Conservation (phyloP, 2,888 invertebrate genomes). For the Parnassius mnemosyne region DNA sequence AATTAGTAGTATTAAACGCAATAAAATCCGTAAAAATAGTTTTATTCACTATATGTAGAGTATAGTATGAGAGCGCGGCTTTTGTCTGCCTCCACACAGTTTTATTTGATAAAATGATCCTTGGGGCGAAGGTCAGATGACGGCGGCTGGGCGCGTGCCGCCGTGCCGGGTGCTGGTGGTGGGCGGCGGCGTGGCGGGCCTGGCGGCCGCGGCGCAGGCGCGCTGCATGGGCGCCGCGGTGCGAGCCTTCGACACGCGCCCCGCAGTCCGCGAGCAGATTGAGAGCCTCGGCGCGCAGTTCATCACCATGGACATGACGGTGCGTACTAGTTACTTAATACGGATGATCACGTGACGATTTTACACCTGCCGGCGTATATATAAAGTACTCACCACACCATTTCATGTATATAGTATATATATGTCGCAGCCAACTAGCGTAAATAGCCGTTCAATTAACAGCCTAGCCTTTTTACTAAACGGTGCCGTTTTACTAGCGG, state of each 20-base stretch:
- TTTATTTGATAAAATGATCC: neutral
- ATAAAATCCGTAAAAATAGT: too few species aligned
- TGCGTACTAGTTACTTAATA: slow-evolving; percentile 41
- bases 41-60: too few species aligned
- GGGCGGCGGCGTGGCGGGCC: slow-evolving; percentile 94
- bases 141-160: slow-evolving; percentile 93
- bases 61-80: too few species aligned
- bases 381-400: too few species aligned
- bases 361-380: too few species aligned
- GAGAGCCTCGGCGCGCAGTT: slow-evolving; percentile 94
- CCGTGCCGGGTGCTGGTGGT: slow-evolving; percentile 93
- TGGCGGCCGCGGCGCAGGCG: slow-evolving; percentile 92
- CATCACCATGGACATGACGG: slow-evolving; percentile 88
- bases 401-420: too few species aligned
- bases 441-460: too few species aligned
- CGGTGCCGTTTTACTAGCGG: too few species aligned
- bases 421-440: too few species aligned
- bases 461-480: too few species aligned
- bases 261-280: slow-evolving; percentile 91
- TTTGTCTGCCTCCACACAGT: neutral
- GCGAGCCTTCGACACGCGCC: slow-evolving; percentile 91
- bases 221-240: slow-evolving; percentile 94
- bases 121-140: slow-evolving; percentile 87
- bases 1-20: too few species aligned
- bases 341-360: too few species aligned